Base-by-base conservation (phyloP, 2,113 vertebrate species). In the Lepus americanus region DNA sequence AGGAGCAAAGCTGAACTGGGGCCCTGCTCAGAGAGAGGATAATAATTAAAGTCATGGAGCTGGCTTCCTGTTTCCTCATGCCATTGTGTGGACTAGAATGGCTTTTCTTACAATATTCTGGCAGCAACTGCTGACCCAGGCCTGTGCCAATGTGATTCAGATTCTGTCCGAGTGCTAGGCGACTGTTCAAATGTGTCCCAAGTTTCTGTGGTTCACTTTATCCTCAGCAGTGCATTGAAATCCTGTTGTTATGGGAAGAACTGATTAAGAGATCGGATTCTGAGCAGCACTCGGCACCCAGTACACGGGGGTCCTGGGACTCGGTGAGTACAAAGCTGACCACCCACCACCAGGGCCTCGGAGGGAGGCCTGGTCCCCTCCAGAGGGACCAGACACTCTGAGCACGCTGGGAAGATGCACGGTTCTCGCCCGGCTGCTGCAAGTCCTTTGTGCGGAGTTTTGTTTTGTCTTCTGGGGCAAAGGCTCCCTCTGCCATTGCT, bases 91-190 rank as follows among this genome's bases (percentile, higher is more conserved):
- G 59, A 31, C 78, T 19, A 94, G 95, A 97, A 92, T 64, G 79
- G 78, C 95, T 97, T 96, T 95, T 96, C 94, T 92, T 94, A 96
- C 94, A 85, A 97, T 90, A 95, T 94, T 77, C 95, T 96, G 96
- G 95, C 95, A 89, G 73, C 89, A 64, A 3, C 90, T 69, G 79
- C 39, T 69, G 89, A 84, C 88, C 95, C 33, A 2, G 80, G 94
- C 78, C 92, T 91, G 90, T 97, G 95, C 96, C 96, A 94, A 80
- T 64, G 63, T 61, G 92, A 96, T 94, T 97, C 95, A 94, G 92
- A 93, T 95, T 94, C 95, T 55, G 25, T 31, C 90, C 3, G 5
- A 91, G 95, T 94, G 86, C 92, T 61, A 82, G 94, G 92, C 92
- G 74, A 14, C 94, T 39, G 76, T 97, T 95, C 96, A 95, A 97